Evolutionary conservation across 2,113 vertebrate genomes (phyloP).

Genomic region (Tretioscincus oriximinensis): DNA sequence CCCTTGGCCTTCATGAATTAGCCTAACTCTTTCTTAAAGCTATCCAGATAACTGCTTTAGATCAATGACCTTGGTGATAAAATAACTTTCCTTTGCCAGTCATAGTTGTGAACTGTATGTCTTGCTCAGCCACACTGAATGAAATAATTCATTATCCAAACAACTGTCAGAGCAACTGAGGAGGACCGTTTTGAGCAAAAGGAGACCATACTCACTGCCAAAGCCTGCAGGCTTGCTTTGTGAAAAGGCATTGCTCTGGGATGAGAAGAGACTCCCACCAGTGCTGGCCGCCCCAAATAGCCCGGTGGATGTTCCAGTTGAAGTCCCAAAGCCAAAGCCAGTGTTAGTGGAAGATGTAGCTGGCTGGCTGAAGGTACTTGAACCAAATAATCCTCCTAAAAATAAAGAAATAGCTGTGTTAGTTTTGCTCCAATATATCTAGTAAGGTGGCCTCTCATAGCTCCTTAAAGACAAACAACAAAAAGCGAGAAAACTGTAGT

Average conservation of each 20-base stretch:
- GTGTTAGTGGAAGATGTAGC: conserved; percentile 89
- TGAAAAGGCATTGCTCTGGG: conserved; percentile 91
- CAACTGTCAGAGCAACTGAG: neutral
- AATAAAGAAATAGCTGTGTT: neutral
- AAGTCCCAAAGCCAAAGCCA: conserved; percentile 88
- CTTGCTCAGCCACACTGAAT: neutral
- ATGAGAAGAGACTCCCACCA: conserved; percentile 88
- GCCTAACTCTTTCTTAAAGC: too few relatives aligned
- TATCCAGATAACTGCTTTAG: too few relatives aligned
- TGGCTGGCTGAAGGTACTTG: conserved; percentile 89
- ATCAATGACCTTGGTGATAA: too few relatives aligned
- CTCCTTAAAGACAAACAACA: too few relatives aligned
- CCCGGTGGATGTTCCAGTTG: conserved; percentile 84
- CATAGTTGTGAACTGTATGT: neutral
- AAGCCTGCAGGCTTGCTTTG: conserved; percentile 89
- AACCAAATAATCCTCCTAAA: conserved; percentile 90
- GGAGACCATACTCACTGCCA: conserved; percentile 81
- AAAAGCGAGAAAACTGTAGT: too few relatives aligned
- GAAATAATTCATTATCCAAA: too few relatives aligned
- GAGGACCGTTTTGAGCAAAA: too few relatives aligned
- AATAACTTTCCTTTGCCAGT: too few relatives aligned
- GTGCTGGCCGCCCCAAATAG: conserved; percentile 89
- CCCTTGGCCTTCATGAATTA: too few relatives aligned
- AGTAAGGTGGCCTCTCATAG: too few relatives aligned
- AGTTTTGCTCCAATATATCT: too few relatives aligned